Percentiles rank a stretch among this genome's conserved stretches.
phyloP scores from a whole-genome alignment of 2,113 vertebrate genomes.

The Osmerus mordax region DNA sequence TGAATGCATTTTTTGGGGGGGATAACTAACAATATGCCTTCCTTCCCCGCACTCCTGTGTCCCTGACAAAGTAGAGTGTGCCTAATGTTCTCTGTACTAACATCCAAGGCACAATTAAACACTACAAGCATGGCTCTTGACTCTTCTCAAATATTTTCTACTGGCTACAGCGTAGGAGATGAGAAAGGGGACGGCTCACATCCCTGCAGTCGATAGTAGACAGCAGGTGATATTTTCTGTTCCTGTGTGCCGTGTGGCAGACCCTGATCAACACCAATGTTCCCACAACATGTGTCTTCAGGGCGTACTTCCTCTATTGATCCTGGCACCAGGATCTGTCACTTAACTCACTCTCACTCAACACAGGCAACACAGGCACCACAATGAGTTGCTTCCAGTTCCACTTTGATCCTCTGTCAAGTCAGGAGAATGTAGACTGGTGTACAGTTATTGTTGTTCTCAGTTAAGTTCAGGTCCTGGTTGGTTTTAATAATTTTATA shows the following conservation, averaged over 20 bases:
- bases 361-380: not conserved
- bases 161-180: too few species aligned
- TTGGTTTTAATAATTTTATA: not conserved
- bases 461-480: not conserved
- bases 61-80: too few species aligned
- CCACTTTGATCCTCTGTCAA: not conserved
- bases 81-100: too few species aligned
- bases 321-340: constrained; percentile 38
- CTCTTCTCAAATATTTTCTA: too few species aligned
- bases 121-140: too few species aligned
- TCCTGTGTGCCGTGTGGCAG: constrained; percentile 53
- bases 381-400: not conserved
- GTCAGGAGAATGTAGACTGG: not conserved
- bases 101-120: too few species aligned
- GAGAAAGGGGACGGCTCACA: not conserved
- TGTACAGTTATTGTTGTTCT: not conserved
- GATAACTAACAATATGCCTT: too few species aligned
- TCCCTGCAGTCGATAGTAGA: constrained; percentile 57
- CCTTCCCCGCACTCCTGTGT: too few species aligned
- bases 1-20: too few species aligned
- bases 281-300: constrained; percentile 60
- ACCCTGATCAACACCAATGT: constrained; percentile 63
- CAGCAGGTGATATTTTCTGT: constrained; percentile 57
- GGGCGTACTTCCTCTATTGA: constrained; percentile 65
- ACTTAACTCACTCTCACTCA: not conserved